These are phyloP conservation scores for western clawed frog (Xenopus tropicalis) DNA, from an alignment of 2,113 vertebrate genomes.

Conservation along the genomic window DNA sequence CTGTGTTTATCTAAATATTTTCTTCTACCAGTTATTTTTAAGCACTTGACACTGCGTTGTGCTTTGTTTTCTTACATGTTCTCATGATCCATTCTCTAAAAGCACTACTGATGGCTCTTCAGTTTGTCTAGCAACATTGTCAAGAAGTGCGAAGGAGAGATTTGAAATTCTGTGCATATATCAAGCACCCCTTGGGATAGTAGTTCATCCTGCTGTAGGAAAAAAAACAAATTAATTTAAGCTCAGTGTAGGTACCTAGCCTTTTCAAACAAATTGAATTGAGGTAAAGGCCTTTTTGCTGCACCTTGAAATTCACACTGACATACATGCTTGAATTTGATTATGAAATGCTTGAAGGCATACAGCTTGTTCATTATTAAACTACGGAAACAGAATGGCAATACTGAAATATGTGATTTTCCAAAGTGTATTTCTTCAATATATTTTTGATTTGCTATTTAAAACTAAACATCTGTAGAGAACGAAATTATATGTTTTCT, in stretches of 20 bases:
- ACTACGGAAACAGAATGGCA: conserved; percentile 62
- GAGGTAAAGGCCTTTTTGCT: conserved; percentile 55
- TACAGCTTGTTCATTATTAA: conserved; percentile 68
- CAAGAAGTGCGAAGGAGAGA: conserved; percentile 35
- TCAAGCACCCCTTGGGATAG: conserved; percentile 39
- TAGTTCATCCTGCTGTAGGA: conserved; percentile 39
- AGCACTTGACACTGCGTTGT: too few relatives aligned
- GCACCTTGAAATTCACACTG: conserved; percentile 68
- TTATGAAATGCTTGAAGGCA: conserved; percentile 63
- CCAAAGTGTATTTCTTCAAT: conserved; percentile 26
- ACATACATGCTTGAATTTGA: conserved; percentile 61
- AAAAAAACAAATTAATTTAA: conserved; percentile 45
- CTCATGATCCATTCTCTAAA: too few relatives aligned
- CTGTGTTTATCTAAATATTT: too few relatives aligned
- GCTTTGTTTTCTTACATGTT: too few relatives aligned
- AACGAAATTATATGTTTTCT: conserved; percentile 17
- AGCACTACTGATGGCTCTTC: conserved; percentile 19
- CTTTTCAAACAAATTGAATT: conserved; percentile 46
- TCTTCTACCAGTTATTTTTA: too few relatives aligned
- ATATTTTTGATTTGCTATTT: conserved; percentile 20
- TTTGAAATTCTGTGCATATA: conserved; percentile 34
- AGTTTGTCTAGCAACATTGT: conserved; percentile 35
- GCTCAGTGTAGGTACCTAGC: conserved; percentile 44
- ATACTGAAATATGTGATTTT: conserved; percentile 53
- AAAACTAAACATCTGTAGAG: conserved; percentile 27